phyloP scores from a whole-genome alignment of 1,140 invertebrate genomes.

The Lordiphosa collinella region DNA sequence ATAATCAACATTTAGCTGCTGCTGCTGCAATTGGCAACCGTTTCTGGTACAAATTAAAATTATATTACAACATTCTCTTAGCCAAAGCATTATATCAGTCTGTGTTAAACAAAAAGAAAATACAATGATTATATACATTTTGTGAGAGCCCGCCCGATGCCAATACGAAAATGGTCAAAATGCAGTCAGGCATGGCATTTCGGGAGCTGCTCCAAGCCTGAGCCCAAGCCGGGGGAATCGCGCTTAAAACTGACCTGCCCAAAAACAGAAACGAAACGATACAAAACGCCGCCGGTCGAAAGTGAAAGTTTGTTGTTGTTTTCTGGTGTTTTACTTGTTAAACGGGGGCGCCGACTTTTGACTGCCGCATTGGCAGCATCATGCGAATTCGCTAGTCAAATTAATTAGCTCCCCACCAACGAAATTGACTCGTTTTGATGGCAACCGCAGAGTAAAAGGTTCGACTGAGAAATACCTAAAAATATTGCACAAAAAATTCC shows the following conservation, averaged over 20 bases:
- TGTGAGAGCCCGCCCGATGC: conserved; percentile 9
- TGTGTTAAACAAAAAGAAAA: conserved; percentile 29
- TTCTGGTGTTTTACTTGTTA: conserved; percentile 20
- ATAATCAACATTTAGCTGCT: conserved; percentile 61
- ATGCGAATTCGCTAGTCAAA: conserved; percentile 40
- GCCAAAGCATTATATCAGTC: conserved; percentile 34
- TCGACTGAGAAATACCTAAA: neutral
- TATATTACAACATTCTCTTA: conserved; percentile 70
- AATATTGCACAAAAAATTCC: neutral
- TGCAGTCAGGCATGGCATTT: conserved; percentile 57
- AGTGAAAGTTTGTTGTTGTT: conserved; percentile 61
- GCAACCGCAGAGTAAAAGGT: conserved; percentile 15
- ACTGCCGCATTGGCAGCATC: conserved; percentile 69
- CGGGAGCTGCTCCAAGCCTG: conserved; percentile 1
- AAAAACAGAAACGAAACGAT: conserved; percentile 35
- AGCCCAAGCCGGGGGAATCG: conserved; percentile 12
- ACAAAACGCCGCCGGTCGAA: conserved; percentile 29
- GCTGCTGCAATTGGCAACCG: conserved; percentile 67
- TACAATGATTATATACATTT: conserved; percentile 53
- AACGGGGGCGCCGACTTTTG: conserved; percentile 39
- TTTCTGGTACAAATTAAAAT: conserved; percentile 76
- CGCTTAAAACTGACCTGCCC: conserved; percentile 61
- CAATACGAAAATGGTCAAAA: conserved; percentile 36
- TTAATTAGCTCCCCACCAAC: conserved; percentile 50
- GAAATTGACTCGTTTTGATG: conserved; percentile 70